Conservation (phyloP, 2,888 invertebrate genomes). For the Crepidodera aurea region DNA sequence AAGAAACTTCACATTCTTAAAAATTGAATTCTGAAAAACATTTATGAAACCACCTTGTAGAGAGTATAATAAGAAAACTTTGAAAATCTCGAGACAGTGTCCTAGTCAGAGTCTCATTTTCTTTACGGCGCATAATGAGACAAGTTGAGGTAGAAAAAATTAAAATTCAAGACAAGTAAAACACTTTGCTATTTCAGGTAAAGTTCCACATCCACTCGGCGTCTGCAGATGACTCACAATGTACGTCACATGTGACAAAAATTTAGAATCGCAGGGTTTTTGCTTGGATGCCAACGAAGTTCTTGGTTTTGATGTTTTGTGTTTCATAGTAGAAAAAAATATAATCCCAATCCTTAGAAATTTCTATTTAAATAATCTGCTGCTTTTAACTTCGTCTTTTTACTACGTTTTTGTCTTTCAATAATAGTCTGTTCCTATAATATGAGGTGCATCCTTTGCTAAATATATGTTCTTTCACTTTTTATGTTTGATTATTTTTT, state of each 20-base stretch:
- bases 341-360: too few relatives aligned
- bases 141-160: conserved; percentile 27
- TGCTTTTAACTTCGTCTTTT: too few relatives aligned
- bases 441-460: too few relatives aligned
- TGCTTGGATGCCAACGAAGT: background rate
- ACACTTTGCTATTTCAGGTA: conserved; percentile 37
- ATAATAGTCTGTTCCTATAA: too few relatives aligned
- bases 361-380: too few relatives aligned
- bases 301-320: background rate
- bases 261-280: conserved; percentile 27
- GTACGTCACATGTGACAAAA: conserved; percentile 35
- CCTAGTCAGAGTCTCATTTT: background rate
- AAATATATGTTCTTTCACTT: too few relatives aligned
- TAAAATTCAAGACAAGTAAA: conserved; percentile 38
- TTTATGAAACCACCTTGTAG: background rate
- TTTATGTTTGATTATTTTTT: too few relatives aligned
- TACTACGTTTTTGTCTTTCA: too few relatives aligned
- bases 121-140: background rate
- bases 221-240: conserved; percentile 36
- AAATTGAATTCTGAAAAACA: background rate
- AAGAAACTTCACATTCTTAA: background rate
- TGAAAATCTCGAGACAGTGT: background rate
- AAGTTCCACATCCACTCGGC: conserved; percentile 24
- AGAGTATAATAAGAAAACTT: background rate
- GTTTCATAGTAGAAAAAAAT: too few relatives aligned